Conservation (phyloP, 2,888 invertebrate genomes). For the Ligdia adustata region DNA sequence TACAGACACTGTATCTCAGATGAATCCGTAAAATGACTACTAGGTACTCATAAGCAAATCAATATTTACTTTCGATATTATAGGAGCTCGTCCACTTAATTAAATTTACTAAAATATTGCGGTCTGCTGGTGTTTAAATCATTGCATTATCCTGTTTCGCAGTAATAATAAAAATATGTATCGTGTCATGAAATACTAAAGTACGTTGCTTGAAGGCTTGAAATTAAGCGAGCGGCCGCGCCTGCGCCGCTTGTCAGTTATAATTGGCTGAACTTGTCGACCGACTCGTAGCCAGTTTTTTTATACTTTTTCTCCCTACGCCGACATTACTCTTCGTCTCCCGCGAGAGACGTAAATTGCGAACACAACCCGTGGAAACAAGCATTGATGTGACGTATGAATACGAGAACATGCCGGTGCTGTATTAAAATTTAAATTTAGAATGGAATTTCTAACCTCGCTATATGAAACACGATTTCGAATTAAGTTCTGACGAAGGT, state of each 20-base stretch:
- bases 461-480: conserved; percentile 31
- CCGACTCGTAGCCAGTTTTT: conserved; percentile 69
- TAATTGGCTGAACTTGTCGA: conserved; percentile 84
- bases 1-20: too few species aligned
- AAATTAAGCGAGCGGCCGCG: conserved; percentile 71
- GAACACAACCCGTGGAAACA: conserved; percentile 70
- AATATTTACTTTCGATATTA: too few species aligned
- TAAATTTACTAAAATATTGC: not conserved
- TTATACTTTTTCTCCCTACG: conserved; percentile 69
- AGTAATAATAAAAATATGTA: conserved; percentile 31
- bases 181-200: conserved; percentile 43
- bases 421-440: conserved; percentile 76
- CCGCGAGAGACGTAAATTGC: conserved; percentile 80
- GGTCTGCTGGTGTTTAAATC: not conserved
- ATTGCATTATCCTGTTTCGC: conserved; percentile 21
- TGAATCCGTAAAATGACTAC: too few species aligned
- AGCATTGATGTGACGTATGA: conserved; percentile 78
- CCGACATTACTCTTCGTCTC: conserved; percentile 82
- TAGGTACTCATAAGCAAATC: too few species aligned
- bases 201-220: conserved; percentile 55
- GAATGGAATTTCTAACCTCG: conserved; percentile 51
- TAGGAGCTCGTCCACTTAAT: too few species aligned
- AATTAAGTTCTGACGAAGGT: conserved; percentile 15
- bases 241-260: conserved; percentile 79
- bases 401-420: conserved; percentile 69